Evolutionary conservation across 2,888 invertebrate genomes (phyloP).

Genomic region (Caenorhabditis auriculariae): DNA sequence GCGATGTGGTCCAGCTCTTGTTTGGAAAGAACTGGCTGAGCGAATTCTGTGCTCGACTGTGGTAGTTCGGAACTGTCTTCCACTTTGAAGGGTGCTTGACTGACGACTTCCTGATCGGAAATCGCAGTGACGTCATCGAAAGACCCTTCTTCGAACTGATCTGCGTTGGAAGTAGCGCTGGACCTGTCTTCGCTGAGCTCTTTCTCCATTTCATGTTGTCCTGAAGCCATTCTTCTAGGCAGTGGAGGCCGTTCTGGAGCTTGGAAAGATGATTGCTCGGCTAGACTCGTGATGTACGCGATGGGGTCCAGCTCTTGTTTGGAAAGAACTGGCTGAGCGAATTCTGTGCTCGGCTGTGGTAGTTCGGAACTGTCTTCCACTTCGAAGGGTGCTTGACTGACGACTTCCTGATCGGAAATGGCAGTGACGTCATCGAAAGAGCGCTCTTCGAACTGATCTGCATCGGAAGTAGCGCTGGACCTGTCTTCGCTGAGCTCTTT

Average conservation of each 20-base stretch:
- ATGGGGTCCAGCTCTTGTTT: constrained; percentile 37
- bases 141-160: not conserved
- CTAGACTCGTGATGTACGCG: constrained; percentile 18
- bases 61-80: too few species aligned
- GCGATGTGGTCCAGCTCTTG: constrained; percentile 23
- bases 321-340: constrained; percentile 24
- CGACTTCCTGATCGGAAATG: not conserved
- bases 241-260: too few species aligned
- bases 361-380: not conserved
- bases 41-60: too few species aligned
- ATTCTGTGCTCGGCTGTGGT: too few species aligned
- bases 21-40: not conserved
- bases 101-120: too few species aligned
- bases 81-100: too few species aligned
- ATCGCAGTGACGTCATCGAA: not conserved
- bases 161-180: not conserved
- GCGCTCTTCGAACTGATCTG: too few species aligned
- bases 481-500: too few species aligned
- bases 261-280: constrained; percentile 26
- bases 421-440: not conserved
- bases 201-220: not conserved
- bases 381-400: not conserved
- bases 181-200: not conserved
- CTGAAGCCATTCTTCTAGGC: not conserved
- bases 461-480: too few species aligned